Percentiles rank a stretch among this genome's conserved stretches.
Evolutionary conservation across 2,888 invertebrate genomes (phyloP).

Genomic region (Octonoba sinensis): DNA sequence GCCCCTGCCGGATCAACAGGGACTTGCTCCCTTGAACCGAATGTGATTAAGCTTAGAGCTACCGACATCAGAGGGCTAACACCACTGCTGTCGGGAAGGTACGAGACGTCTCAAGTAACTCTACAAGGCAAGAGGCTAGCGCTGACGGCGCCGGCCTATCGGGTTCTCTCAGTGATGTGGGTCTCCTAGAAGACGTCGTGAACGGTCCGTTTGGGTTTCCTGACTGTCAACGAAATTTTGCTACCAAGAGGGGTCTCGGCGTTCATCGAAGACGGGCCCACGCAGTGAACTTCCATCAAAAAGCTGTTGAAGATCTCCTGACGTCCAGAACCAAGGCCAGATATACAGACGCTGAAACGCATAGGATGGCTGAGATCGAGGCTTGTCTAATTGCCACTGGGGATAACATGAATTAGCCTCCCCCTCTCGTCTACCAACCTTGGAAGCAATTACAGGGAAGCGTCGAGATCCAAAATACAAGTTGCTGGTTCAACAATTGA

Average conservation of each 20-base stretch:
- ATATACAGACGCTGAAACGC: not conserved
- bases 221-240: not conserved
- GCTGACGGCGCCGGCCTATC: too few species aligned
- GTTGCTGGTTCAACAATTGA: not conserved
- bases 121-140: too few species aligned
- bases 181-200: not conserved
- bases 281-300: not conserved
- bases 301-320: not conserved
- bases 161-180: not conserved
- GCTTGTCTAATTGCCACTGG: not conserved
- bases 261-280: not conserved
- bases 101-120: too few species aligned
- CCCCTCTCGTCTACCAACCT: not conserved
- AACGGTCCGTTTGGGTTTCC: not conserved
- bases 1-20: too few species aligned
- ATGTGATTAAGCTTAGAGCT: too few species aligned
- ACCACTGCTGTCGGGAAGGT: too few species aligned
- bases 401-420: not conserved
- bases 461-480: not conserved
- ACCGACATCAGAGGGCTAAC: too few species aligned
- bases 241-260: not conserved
- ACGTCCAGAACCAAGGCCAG: not conserved
- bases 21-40: too few species aligned
- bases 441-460: too few species aligned
- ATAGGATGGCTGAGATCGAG: not conserved